Base-by-base conservation (phyloP, 2,888 invertebrate genomes). In the Mystacides longicornis region DNA sequence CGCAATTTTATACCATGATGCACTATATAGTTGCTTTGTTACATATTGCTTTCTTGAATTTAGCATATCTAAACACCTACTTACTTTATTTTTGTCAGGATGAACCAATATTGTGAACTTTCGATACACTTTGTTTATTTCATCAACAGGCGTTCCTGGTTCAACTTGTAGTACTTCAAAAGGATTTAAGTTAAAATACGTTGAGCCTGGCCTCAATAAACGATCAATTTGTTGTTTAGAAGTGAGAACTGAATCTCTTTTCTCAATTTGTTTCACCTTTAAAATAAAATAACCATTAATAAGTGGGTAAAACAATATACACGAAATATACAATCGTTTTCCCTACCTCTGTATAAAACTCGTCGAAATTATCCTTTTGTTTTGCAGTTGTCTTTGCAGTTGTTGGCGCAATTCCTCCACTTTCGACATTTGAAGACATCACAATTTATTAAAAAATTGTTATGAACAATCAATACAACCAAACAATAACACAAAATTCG, bases 131-230 rank as follows among this genome's bases (percentile, higher is more conserved):
- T 93, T 97, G 73, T 96, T 97, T 52, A 97, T 88, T 69, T 94
- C 93, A 64, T 96, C 94, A 54, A 97, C 71, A 19, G 89, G 75
- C 11, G 87, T 81, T 61, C 93, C 93, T 14, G 95, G 93, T 66
- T 98, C 97, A 51, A 93, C 83, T 77, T 93, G 92, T 54, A 94
- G 75, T 2, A 91, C 93, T 75, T 93, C 92, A 70, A 88, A 93
- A 1, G 98, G 98, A 74, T 99, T 99, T 62, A 99, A 81, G 78
- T 99, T 99, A 72, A 98, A 93, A 76, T 99, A 99, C 11, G 98
- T 96, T 1, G 97, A 93, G 22, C 99, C 99, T 58, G 98, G 95
- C 64, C 98, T 81, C 55, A 96, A 81, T 58, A 99, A 80, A 65
- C 99, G 82, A 62, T 97, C 95, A 64, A 99, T 93, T 80, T 99